phyloP scores from a whole-genome alignment of 1,140 invertebrate species.

The Ceratoteleas bidentatus region DNA sequence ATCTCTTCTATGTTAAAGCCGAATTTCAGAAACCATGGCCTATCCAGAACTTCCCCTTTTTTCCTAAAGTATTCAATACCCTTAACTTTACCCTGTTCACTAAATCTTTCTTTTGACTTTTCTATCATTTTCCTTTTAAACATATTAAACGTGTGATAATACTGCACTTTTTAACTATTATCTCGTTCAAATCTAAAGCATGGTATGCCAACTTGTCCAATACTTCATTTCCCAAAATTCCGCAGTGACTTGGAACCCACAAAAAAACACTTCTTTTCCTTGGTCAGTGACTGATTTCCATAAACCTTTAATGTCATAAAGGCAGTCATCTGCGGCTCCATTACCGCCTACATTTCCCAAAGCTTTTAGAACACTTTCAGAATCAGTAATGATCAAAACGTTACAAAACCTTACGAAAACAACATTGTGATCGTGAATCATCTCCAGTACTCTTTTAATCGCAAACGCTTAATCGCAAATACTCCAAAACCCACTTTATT shows the following conservation, averaged over 20 bases:
- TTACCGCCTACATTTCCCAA: background rate
- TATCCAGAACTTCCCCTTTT: background rate
- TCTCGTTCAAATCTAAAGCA: background rate
- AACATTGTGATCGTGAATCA: background rate
- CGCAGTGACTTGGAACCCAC: background rate
- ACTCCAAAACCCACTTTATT: background rate
- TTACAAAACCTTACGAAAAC: too few relatives aligned
- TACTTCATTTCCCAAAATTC: background rate
- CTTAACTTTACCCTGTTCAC: background rate
- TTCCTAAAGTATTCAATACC: slow-evolving; percentile 4
- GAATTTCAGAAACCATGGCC: background rate
- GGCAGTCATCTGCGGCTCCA: background rate
- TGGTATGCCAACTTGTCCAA: background rate
- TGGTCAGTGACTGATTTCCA: background rate
- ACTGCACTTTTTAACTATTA: background rate
- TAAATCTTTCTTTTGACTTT: background rate
- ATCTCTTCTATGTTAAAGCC: background rate
- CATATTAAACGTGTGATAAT: background rate
- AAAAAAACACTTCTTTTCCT: background rate
- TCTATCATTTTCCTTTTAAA: slow-evolving; percentile 1
- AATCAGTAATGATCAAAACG: background rate
- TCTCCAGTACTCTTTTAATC: background rate
- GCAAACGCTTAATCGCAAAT: background rate
- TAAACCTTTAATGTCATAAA: background rate
- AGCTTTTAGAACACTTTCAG: background rate